phyloP scores from a whole-genome alignment of 2,888 invertebrate species.

The Argyra leucocephala region DNA sequence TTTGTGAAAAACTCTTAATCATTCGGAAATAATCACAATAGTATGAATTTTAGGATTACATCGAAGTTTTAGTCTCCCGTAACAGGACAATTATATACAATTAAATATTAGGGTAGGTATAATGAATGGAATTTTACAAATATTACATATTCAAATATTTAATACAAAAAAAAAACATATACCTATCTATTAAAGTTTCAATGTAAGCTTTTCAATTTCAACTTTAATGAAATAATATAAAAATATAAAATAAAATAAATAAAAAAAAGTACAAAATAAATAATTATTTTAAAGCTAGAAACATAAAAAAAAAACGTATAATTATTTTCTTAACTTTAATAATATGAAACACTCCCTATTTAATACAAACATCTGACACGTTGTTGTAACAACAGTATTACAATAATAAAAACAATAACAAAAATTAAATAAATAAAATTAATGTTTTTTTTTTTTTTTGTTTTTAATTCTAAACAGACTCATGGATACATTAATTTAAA shows the following conservation, averaged over 20 bases:
- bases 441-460: background rate
- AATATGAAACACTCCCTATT: background rate
- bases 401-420: background rate
- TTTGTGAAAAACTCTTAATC: too few relatives aligned
- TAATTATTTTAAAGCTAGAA: background rate
- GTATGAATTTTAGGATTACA: too few relatives aligned
- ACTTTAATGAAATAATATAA: background rate
- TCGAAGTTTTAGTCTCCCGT: too few relatives aligned
- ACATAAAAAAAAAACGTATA: background rate
- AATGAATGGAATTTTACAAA: too few relatives aligned
- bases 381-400: background rate
- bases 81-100: too few relatives aligned
- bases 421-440: background rate
- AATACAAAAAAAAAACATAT: too few relatives aligned
- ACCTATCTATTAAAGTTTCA: too few relatives aligned
- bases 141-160: too few relatives aligned
- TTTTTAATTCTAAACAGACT: too few relatives aligned
- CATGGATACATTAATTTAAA: background rate
- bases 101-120: too few relatives aligned
- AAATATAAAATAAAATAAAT: background rate
- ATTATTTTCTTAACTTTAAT: background rate
- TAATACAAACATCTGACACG: background rate
- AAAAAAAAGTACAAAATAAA: background rate
- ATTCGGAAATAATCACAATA: too few relatives aligned
- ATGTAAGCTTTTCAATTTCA: background rate